A percentile compares a stretch with the other conserved stretches of the same genome.
phyloP scores from a whole-genome alignment of 2,797 vertebrate genomes.

The Graptemys geographica region DNA sequence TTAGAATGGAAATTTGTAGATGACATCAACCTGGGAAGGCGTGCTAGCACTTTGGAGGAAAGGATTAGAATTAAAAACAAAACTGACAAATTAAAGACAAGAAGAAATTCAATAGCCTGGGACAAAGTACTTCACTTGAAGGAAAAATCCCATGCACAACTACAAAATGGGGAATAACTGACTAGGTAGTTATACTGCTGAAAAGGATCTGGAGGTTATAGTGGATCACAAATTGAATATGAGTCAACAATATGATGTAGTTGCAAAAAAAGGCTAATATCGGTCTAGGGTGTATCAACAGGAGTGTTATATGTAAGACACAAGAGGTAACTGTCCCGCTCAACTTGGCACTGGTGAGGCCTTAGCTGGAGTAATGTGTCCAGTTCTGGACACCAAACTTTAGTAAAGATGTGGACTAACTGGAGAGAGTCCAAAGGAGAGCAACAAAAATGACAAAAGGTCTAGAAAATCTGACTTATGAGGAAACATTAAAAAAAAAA shows the following conservation, averaged over 20 bases:
- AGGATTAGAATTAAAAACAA: too few relatives aligned
- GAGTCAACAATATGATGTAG: not conserved
- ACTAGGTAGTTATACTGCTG: not conserved
- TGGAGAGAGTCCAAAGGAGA: not conserved
- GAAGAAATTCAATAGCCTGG: too few relatives aligned
- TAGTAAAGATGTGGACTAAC: not conserved
- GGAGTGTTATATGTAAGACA: not conserved
- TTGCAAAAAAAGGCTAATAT: not conserved
- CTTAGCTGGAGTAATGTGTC: not conserved
- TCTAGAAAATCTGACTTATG: not conserved
- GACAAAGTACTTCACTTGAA: not conserved
- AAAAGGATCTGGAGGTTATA: not conserved
- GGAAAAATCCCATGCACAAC: not conserved
- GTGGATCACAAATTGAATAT: too few relatives aligned
- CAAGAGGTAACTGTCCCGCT: not conserved
- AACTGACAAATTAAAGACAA: too few relatives aligned
- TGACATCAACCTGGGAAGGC: too few relatives aligned
- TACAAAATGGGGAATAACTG: not conserved
- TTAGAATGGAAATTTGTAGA: too few relatives aligned
- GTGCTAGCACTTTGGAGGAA: too few relatives aligned
- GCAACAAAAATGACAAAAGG: not conserved
- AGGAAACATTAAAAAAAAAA: not conserved
- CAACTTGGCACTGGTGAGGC: not conserved
- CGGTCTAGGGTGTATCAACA: not conserved
- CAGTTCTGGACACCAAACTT: not conserved